A percentile compares a stretch with the other conserved stretches of the same genome.
phyloP scores from a whole-genome alignment of 2,888 invertebrate genomes.

The Epinotia ramella region DNA sequence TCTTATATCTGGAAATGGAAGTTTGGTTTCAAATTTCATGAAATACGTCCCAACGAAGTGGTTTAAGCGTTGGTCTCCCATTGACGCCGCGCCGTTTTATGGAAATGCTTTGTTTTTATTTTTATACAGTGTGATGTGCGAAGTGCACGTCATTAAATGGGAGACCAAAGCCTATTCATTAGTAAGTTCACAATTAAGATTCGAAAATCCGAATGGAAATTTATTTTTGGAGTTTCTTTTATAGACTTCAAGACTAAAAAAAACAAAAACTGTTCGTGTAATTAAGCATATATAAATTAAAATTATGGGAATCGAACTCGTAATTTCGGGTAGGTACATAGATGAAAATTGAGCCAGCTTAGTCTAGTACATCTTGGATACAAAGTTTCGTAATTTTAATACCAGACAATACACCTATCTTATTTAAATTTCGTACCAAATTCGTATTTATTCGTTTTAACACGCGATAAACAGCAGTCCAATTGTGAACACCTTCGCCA shows the following conservation, averaged over 20 bases:
- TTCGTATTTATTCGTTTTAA: slow-evolving; percentile 42
- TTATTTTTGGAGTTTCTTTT: not conserved
- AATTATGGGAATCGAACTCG: not conserved
- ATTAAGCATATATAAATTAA: too few species aligned
- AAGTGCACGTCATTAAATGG: not conserved
- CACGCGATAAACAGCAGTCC: slow-evolving; percentile 41
- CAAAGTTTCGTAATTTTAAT: slow-evolving; percentile 30
- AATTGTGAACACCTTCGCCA: slow-evolving; percentile 40
- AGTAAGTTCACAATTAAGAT: not conserved
- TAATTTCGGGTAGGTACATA: not conserved
- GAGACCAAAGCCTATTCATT: not conserved
- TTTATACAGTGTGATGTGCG: not conserved
- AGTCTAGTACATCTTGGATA: not conserved
- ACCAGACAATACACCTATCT: slow-evolving; percentile 40
- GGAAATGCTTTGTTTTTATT: not conserved
- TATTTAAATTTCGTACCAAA: slow-evolving; percentile 42
- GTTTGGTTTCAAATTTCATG: not conserved
- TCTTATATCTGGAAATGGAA: not conserved
- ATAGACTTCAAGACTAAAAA: not conserved
- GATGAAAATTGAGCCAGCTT: slow-evolving; percentile 1
- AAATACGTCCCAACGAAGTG: not conserved
- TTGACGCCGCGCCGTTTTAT: not conserved
- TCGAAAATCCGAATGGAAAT: too few species aligned
- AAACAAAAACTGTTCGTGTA: too few species aligned
- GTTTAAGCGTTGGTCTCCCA: not conserved